phyloP scores from a whole-genome alignment of 2,113 vertebrate species.

The Tragelaphus scriptus region DNA sequence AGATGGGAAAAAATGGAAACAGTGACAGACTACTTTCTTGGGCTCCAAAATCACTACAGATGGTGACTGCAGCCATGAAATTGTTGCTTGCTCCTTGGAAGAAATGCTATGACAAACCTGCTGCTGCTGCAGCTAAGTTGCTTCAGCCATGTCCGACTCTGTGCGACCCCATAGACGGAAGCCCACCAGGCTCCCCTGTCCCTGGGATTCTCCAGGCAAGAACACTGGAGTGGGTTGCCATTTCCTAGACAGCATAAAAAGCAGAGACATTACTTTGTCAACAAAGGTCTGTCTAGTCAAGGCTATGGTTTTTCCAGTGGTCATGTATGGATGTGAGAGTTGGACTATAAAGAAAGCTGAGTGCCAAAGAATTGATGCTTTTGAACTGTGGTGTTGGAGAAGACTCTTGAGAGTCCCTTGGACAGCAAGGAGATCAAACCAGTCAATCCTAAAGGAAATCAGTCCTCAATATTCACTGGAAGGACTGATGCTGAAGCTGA shows the following conservation, averaged over 20 bases:
- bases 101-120: background rate
- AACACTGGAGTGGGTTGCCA: too few relatives aligned
- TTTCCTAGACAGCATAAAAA: background rate
- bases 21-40: background rate
- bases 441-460: background rate
- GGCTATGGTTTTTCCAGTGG: background rate
- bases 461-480: background rate
- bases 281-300: background rate
- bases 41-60: background rate
- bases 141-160: too few relatives aligned
- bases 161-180: too few relatives aligned
- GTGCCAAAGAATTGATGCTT: background rate
- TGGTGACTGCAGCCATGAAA: background rate
- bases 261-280: background rate
- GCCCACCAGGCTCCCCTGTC: too few relatives aligned
- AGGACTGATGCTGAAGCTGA: background rate
- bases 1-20: background rate
- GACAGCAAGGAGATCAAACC: background rate
- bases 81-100: background rate
- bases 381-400: background rate
- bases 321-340: background rate
- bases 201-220: too few relatives aligned
- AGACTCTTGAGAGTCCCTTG: background rate
- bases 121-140: too few relatives aligned
- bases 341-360: background rate